These are phyloP conservation scores for Eulemur rubriventer DNA, from an alignment of 2,797 vertebrate species.

Conservation along the genomic window DNA sequence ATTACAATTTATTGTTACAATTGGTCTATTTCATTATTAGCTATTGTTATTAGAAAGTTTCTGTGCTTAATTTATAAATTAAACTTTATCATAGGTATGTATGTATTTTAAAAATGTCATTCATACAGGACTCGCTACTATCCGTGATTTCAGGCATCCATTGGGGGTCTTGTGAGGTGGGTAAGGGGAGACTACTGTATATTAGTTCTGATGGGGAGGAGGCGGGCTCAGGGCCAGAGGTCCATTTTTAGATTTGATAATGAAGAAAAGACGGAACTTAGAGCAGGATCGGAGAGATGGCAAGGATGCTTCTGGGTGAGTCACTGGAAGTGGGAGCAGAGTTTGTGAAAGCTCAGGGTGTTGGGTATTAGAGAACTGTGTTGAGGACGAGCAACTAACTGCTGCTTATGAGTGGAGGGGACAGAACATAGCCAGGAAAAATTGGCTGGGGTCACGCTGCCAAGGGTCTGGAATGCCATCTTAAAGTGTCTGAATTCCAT, in stretches of 20 bases:
- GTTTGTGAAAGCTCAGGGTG: too few relatives aligned
- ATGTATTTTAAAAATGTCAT: background rate
- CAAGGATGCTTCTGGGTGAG: background rate
- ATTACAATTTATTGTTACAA: background rate
- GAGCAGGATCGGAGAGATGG: rapidly evolving
- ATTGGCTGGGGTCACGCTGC: rapidly evolving
- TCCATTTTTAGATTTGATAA: rapidly evolving
- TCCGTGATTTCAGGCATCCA: background rate
- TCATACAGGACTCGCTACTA: rapidly evolving
- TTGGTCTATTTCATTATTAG: background rate
- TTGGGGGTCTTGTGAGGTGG: background rate
- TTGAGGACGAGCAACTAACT: rapidly evolving
- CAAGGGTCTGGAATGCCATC: background rate
- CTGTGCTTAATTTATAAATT: background rate
- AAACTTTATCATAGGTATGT: background rate
- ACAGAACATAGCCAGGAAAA: background rate
- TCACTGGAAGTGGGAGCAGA: rapidly evolving
- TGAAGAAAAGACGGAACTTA: background rate
- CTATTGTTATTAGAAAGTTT: background rate
- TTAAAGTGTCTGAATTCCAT: background rate
- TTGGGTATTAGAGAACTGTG: rapidly evolving
- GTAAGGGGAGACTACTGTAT: rapidly evolving
- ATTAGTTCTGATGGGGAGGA: rapidly evolving
- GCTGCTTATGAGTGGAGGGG: rapidly evolving
- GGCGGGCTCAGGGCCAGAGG: background rate